Evolutionary conservation across 2,113 vertebrate species (phyloP).

Genomic region (Brachirus orientalis): DNA sequence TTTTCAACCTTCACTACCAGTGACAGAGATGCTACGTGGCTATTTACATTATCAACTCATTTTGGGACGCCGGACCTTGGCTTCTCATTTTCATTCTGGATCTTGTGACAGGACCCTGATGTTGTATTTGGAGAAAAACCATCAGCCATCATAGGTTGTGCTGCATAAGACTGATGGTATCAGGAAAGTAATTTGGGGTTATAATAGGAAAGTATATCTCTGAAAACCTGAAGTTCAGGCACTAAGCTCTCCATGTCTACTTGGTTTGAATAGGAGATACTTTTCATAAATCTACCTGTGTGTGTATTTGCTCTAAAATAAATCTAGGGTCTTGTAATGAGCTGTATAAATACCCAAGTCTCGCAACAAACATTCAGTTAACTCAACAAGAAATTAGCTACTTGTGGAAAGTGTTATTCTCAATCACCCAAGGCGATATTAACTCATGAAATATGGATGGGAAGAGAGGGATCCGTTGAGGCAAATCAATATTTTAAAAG

Average conservation of each 20-base stretch:
- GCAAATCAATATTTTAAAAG: constrained; percentile 60
- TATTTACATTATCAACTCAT: constrained; percentile 62
- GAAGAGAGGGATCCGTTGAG: constrained; percentile 48
- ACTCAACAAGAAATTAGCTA: constrained; percentile 41
- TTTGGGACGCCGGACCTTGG: constrained; percentile 47
- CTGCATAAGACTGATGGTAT: constrained; percentile 47
- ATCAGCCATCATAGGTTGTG: constrained; percentile 24
- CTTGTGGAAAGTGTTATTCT: constrained; percentile 40
- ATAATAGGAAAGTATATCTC: constrained; percentile 36
- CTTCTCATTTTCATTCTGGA: constrained; percentile 51
- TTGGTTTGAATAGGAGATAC: constrained; percentile 8
- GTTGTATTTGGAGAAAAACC: constrained; percentile 45
- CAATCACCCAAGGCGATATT: constrained; percentile 58
- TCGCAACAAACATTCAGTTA: constrained; percentile 27
- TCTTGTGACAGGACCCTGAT: constrained; percentile 48
- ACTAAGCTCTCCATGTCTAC: constrained; percentile 16
- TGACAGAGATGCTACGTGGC: constrained; percentile 52
- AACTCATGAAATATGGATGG: constrained; percentile 69
- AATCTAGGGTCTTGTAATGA: constrained; percentile 27
- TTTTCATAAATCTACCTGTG: constrained; percentile 28
- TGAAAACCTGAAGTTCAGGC: constrained; percentile 29
- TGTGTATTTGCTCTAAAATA: constrained; percentile 2
- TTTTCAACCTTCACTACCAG: constrained; percentile 62
- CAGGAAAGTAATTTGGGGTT: constrained; percentile 37
- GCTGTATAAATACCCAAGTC: constrained; percentile 43